Base-by-base conservation (phyloP, 1,140 invertebrate genomes). In the Thrips palmi region DNA sequence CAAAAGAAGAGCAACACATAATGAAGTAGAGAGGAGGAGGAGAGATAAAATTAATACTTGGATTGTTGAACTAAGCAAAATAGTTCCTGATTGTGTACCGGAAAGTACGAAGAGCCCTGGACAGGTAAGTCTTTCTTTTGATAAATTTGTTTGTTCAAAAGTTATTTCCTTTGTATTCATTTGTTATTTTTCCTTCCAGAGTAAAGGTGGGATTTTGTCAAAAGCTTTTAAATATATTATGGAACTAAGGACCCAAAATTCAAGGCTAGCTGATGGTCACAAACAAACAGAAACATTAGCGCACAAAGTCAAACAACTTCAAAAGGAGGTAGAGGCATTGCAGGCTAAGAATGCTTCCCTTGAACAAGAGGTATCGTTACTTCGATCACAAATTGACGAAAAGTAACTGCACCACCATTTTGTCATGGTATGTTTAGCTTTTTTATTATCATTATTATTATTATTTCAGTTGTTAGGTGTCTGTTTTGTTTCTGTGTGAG, bases 161-260 rank as follows among this genome's bases (percentile, higher is more conserved):
- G 25, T 39, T 42, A 31, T 25, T 10, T 33, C 7, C 15, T 7
- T 8, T 33, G 11, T 33, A 8, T 12, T 33, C 19, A 22, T 20
- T 19, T 40, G 2, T 39, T 4, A 11, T 29, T 12, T 33, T 36
- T 42, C 11, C 38, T 55, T 55, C 10, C 69, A 91, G 64, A 94
- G 88, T 51, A 97, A 97, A 70, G 88, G 89, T 22, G 88, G 86
- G 31, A 94, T 96, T 46, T 58, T 97, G 42, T 82, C 89, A 2
- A 94, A 94, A 59, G 89, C 89, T 2, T 96, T 88, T 62, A 89
- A 97, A 53, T 91, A 94, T 56, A 94, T 96, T 42, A 67, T 68
- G 33, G 86, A 92, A 52, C 65, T 94, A 39, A 71, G 81, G 39
- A 66, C 68, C 15, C 73, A 73, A 27, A 82, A 89, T 56, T 68